Conservation (phyloP, 2,113 vertebrate species). For the Nyctibius bracteatus region DNA sequence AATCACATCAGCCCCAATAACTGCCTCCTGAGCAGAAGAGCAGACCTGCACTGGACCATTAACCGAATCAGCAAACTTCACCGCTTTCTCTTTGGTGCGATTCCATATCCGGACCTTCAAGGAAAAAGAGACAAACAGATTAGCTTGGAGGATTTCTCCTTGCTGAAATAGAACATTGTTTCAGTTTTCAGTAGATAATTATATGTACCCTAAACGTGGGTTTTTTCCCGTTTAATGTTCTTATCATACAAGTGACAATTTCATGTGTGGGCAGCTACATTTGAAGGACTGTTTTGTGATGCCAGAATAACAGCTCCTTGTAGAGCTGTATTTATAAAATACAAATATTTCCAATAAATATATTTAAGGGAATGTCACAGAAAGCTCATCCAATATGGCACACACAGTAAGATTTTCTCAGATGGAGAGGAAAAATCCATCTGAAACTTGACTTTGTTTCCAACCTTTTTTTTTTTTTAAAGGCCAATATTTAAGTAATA, state of each 20-base stretch:
- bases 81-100: conserved; percentile 68
- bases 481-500: background rate
- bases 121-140: too few species aligned
- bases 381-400: background rate
- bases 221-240: background rate
- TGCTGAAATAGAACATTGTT: background rate
- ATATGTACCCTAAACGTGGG: fast-evolving
- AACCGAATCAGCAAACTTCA: conserved; percentile 72
- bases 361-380: background rate
- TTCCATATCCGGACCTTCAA: conserved; percentile 90
- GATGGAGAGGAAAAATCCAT: background rate
- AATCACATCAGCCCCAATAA: conserved; percentile 87
- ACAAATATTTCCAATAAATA: background rate
- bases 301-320: background rate
- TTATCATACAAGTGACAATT: background rate
- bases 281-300: background rate
- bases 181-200: background rate
- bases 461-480: background rate
- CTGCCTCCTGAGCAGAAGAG: conserved; percentile 82
- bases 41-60: conserved; percentile 74
- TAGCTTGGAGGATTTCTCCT: background rate
- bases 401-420: background rate
- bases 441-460: background rate
- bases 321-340: background rate
- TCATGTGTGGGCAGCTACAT: background rate